Percentiles rank a stretch among this genome's conserved stretches.
phyloP scores from a whole-genome alignment of 2,888 invertebrate genomes.

The Catocala sponsa region DNA sequence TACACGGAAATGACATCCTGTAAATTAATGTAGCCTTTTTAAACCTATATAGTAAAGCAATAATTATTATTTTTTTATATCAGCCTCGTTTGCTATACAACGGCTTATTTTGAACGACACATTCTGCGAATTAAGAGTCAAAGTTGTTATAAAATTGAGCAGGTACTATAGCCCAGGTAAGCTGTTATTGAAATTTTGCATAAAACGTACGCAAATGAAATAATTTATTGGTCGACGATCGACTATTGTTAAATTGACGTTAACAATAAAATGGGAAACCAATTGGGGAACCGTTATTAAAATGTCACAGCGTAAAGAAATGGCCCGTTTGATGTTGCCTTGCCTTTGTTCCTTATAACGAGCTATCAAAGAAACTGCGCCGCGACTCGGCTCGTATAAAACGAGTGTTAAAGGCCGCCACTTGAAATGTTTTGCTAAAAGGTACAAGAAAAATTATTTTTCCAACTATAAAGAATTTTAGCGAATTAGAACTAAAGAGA shows the following conservation, averaged over 20 bases:
- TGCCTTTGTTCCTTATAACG: conserved; percentile 78
- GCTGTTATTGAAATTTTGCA: conserved; percentile 18
- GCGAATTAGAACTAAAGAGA: conserved; percentile 26
- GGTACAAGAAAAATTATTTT: conserved; percentile 55
- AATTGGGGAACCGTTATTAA: conserved; percentile 68
- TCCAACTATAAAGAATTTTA: conserved; percentile 36
- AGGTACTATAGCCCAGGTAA: no score
- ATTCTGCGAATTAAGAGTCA: no score
- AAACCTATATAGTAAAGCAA: no score
- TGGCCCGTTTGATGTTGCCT: conserved; percentile 73
- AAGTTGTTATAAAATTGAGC: no score
- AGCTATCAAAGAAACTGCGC: conserved; percentile 65
- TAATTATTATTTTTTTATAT: no score
- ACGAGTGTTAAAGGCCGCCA: conserved; percentile 66
- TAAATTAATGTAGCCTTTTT: no score
- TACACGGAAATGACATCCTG: no score
- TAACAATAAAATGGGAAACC: conserved; percentile 68
- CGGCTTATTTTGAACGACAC: no score
- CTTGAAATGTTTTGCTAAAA: conserved; percentile 60
- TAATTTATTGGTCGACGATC: conserved; percentile 53
- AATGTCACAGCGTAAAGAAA: conserved; percentile 74
- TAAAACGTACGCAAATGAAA: conserved; percentile 40
- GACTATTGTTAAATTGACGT: conserved; percentile 60
- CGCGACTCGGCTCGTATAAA: conserved; percentile 59
- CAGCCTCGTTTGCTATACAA: no score